A percentile compares a stretch with the other conserved stretches of the same genome.
Evolutionary conservation across 2,797 vertebrate species (phyloP).

Genomic region (Anguilla megastoma): DNA sequence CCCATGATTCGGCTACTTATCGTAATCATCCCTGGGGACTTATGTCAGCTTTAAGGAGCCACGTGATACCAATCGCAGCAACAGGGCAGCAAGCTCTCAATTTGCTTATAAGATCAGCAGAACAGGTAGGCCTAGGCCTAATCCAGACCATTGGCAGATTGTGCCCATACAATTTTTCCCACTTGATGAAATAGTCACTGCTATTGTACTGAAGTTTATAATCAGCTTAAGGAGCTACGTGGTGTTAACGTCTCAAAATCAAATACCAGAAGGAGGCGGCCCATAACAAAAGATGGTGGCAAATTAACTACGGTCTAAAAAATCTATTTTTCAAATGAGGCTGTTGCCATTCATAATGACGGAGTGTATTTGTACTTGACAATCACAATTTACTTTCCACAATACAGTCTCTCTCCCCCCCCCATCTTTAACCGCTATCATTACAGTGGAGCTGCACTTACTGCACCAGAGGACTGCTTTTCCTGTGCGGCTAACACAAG

Average conservation of each 20-base stretch:
- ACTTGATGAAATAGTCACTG: neutral
- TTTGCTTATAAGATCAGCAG: neutral
- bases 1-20: neutral
- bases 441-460: neutral
- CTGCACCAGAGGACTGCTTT: neutral
- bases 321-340: neutral
- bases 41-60: constrained; percentile 2
- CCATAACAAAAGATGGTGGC: neutral
- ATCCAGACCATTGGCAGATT: neutral
- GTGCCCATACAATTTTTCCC: constrained; percentile 5
- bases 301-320: neutral
- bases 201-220: neutral
- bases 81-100: neutral
- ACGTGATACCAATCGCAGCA: neutral
- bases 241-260: neutral
- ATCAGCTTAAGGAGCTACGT: neutral
- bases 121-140: neutral
- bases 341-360: neutral
- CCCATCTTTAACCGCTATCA: neutral
- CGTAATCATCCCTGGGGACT: neutral
- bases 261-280: neutral
- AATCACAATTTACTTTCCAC: neutral
- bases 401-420: too few relatives aligned
- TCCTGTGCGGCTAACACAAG: neutral
- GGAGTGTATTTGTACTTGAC: neutral